Conservation (phyloP, 2,797 vertebrate species). For the Anguilla anguilla region DNA sequence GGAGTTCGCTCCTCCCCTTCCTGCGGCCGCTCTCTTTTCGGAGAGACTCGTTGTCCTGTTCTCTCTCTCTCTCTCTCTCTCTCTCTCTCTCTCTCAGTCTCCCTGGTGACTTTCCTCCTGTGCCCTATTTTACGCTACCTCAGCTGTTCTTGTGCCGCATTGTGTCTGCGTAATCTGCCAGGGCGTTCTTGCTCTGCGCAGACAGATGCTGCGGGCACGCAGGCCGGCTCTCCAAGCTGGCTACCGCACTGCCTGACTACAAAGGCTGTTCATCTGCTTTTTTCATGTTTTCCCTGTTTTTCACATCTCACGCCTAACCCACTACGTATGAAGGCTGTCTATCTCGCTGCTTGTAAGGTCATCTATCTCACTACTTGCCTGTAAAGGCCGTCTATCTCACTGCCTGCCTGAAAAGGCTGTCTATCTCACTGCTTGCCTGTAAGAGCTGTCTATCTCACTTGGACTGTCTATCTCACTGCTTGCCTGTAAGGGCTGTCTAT, state of each 20-base stretch:
- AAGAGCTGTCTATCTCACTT: not conserved
- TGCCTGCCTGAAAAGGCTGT: not conserved
- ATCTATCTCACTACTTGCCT: not conserved
- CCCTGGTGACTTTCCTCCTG: slow-evolving; percentile 13
- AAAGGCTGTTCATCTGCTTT: not conserved
- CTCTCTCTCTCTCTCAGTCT: slow-evolving; percentile 24
- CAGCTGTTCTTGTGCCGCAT: slow-evolving; percentile 8
- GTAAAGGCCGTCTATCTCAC: not conserved
- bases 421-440: not conserved
- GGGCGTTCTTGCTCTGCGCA: not conserved
- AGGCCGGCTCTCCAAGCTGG: not conserved
- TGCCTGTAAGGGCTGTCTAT: not conserved
- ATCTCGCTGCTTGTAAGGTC: not conserved
- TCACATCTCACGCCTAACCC: not conserved
- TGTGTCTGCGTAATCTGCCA: slow-evolving; percentile 1
- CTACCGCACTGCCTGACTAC: not conserved
- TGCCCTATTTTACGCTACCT: not conserved
- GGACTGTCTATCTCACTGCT: not conserved
- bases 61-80: slow-evolving; percentile 25
- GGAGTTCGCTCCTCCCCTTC: slow-evolving; percentile 4
- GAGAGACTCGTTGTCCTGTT: not conserved
- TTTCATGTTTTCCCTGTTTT: not conserved
- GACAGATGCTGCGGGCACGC: not conserved
- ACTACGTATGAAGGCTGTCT: not conserved
- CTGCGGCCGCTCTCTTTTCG: not conserved